Evolutionary conservation across 2,888 invertebrate genomes (phyloP).

Genomic region (Acronicta alni): DNA sequence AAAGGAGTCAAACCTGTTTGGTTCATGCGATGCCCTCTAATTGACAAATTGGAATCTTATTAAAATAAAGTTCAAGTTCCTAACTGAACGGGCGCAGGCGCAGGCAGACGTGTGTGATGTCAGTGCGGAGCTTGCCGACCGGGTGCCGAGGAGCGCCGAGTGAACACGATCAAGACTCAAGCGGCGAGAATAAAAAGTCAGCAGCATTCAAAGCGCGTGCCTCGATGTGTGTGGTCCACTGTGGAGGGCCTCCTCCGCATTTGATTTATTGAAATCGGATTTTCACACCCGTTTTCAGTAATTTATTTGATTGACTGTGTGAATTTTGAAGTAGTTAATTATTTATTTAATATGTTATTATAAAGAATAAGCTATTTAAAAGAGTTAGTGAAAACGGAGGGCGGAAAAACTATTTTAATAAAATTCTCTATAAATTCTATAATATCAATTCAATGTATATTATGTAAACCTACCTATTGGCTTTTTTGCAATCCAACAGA

Average conservation of each 20-base stretch:
- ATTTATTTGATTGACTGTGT: slow-evolving; percentile 61
- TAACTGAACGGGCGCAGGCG: slow-evolving; percentile 79
- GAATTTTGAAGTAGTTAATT: slow-evolving; percentile 29
- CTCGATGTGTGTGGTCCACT: slow-evolving; percentile 93
- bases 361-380: too few relatives aligned
- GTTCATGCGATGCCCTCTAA: slow-evolving; percentile 89
- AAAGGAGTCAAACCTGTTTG: slow-evolving; percentile 87
- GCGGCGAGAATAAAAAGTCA: slow-evolving; percentile 83
- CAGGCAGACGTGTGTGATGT: slow-evolving; percentile 76
- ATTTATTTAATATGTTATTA: too few relatives aligned
- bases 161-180: slow-evolving; percentile 73
- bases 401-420: too few relatives aligned
- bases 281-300: slow-evolving; percentile 81
- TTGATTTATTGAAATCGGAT: slow-evolving; percentile 85
- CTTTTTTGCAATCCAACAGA: too few relatives aligned
- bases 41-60: slow-evolving; percentile 93
- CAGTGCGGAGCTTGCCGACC: slow-evolving; percentile 77
- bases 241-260: slow-evolving; percentile 84
- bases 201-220: slow-evolving; percentile 92
- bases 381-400: too few relatives aligned
- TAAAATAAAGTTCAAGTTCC: slow-evolving; percentile 90
- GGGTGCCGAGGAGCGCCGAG: slow-evolving; percentile 83
- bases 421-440: too few relatives aligned
- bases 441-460: too few relatives aligned
- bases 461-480: too few relatives aligned